These are phyloP conservation scores for Lysandra bellargus DNA, from an alignment of 2,888 invertebrate species.

Conservation along the genomic window DNA sequence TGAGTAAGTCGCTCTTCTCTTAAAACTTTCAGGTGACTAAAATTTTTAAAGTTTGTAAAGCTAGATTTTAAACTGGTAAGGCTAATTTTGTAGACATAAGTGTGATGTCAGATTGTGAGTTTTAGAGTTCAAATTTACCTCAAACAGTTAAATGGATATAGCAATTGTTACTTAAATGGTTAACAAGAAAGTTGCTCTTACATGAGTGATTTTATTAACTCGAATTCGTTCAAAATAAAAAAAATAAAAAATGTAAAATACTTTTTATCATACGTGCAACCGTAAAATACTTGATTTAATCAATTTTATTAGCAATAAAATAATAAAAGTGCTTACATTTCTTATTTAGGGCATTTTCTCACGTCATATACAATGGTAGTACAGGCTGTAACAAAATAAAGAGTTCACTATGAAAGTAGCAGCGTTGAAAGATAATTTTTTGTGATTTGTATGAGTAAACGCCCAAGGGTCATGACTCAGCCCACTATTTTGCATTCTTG, in stretches of 20 bases:
- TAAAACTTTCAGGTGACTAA: background rate
- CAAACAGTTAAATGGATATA: constrained; percentile 5
- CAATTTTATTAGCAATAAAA: background rate
- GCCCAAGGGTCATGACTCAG: no score
- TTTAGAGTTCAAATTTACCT: background rate
- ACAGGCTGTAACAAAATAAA: no score
- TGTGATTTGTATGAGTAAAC: no score
- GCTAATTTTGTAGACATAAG: background rate
- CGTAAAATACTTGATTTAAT: background rate
- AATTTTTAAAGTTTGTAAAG: background rate
- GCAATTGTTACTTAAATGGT: background rate
- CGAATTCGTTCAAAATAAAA: background rate
- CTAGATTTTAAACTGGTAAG: background rate
- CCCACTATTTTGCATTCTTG: no score
- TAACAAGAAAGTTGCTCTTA: background rate
- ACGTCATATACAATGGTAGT: no score
- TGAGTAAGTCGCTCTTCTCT: background rate
- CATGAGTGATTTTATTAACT: background rate
- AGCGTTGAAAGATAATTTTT: no score
- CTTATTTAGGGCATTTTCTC: no score
- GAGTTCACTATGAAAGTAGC: no score
- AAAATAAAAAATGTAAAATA: no score
- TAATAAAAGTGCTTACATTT: no score
- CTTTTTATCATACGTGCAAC: no score
- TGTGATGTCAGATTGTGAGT: background rate